These are phyloP conservation scores for Labeo calbasu DNA, from an alignment of 2,797 vertebrate genomes.

Conservation along the genomic window DNA sequence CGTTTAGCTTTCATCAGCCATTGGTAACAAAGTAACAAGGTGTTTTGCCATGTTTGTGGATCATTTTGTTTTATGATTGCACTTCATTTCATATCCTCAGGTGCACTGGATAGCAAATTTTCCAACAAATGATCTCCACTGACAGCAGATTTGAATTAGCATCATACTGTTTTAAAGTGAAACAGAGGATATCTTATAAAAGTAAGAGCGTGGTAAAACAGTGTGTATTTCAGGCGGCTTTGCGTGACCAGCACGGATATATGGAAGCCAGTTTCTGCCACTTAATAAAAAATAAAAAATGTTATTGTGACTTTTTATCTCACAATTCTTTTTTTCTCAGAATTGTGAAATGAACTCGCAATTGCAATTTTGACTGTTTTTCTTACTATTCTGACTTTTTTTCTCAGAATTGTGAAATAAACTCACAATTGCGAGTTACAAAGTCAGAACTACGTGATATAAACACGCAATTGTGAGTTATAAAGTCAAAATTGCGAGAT, in stretches of 20 bases:
- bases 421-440: too few relatives aligned
- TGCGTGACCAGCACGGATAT: not conserved
- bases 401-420: too few relatives aligned
- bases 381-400: too few relatives aligned
- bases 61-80: conserved; percentile 5
- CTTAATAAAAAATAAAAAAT: too few relatives aligned
- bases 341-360: too few relatives aligned
- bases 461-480: too few relatives aligned
- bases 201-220: not conserved
- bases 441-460: too few relatives aligned
- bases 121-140: not conserved
- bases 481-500: too few relatives aligned
- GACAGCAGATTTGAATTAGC: not conserved
- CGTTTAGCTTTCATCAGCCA: conserved; percentile 29
- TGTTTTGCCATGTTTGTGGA: conserved; percentile 3
- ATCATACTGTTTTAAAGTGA: not conserved
- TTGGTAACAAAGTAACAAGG: not conserved
- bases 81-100: not conserved
- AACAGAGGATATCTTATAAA: not conserved
- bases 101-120: not conserved
- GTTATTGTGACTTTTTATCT: too few relatives aligned
- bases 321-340: too few relatives aligned
- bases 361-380: too few relatives aligned
- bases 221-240: not conserved
- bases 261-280: too few relatives aligned